phyloP scores from a whole-genome alignment of 2,888 invertebrate genomes.

The Holacanthella duospinosa region DNA sequence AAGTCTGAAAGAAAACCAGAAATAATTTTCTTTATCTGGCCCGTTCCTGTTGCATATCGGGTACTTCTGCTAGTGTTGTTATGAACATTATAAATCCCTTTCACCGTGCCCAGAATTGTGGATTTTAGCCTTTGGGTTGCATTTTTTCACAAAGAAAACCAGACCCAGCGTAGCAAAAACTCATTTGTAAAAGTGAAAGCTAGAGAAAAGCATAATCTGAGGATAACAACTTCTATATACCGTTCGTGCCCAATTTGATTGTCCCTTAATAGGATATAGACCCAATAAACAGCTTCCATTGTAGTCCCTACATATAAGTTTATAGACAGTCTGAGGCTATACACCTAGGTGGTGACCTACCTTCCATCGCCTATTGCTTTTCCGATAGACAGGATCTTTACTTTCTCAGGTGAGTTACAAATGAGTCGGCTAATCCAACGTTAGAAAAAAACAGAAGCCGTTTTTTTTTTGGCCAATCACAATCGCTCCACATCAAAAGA shows the following conservation, averaged over 20 bases:
- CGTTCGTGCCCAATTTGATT: background rate
- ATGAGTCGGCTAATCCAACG: too few species aligned
- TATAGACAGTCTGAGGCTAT: too few species aligned
- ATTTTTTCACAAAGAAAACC: background rate
- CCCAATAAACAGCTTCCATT: too few species aligned
- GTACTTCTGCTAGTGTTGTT: background rate
- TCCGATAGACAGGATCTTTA: too few species aligned
- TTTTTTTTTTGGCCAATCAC: too few species aligned
- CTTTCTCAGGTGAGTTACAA: too few species aligned
- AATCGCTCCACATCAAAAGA: too few species aligned
- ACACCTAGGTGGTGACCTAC: too few species aligned
- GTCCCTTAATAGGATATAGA: background rate
- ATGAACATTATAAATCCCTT: background rate
- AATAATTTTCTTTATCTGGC: background rate
- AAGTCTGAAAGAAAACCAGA: background rate
- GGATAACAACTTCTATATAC: background rate
- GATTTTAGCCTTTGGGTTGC: background rate
- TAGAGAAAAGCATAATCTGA: background rate
- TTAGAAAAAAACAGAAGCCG: too few species aligned
- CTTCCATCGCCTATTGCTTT: too few species aligned
- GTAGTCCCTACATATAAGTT: too few species aligned
- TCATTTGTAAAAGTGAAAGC: constrained; percentile 5
- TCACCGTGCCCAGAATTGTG: background rate
- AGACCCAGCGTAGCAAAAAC: background rate
- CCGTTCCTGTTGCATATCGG: background rate